Base-by-base conservation (phyloP, 2,888 invertebrate species). In the Aricia artaxerxes region DNA sequence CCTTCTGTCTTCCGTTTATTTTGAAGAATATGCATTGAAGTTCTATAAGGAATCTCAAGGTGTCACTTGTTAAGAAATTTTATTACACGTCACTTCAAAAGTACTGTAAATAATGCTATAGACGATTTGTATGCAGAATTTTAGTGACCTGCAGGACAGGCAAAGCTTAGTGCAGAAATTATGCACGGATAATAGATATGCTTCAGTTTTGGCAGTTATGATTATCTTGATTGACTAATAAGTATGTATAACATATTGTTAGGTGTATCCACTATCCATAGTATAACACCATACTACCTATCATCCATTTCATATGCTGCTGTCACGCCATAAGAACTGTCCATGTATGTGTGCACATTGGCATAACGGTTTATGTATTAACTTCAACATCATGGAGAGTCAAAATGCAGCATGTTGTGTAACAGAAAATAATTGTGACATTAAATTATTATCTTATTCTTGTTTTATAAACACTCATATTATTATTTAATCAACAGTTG, bases 1-100 rank as follows among this genome's bases (percentile, higher is more conserved):
- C 69, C 69, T 35, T 69, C 69, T 69, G 69, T 69, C 69, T 69
- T 69, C 69, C 35, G 35, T 69, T 69, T 69, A 69, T 69, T 38
- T 69, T 69, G 69, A 69, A 69, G 69, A 38, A 35, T 24, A 16
- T 35, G 4, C 24, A 9, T 64, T 24, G 24, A 64, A 31, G 64
- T 64, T 64, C 64, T 64, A 7, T 64, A 24, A 6, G 13, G 69
- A 69, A 13, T 69, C 5, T 11, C 69, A 38, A 69, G 35, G 69
- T 69, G 35, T 38, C 35, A 69, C 16, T 69, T 69, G 35, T 38
- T 69, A 35, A 69, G 69, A 13, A 35, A 69, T 13, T 69, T 69
- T 69, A 69, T 35, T 69, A 35, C 69, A 69, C 16, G 35, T 4
- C 69, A 35, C 69, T 69, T 38, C 35, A 38, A 69, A 69, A 69